A percentile compares a stretch with the other conserved stretches of the same genome.
Evolutionary conservation across 2,113 vertebrate species (phyloP).

Genomic region (Neolamprologus tretocephalus): DNA sequence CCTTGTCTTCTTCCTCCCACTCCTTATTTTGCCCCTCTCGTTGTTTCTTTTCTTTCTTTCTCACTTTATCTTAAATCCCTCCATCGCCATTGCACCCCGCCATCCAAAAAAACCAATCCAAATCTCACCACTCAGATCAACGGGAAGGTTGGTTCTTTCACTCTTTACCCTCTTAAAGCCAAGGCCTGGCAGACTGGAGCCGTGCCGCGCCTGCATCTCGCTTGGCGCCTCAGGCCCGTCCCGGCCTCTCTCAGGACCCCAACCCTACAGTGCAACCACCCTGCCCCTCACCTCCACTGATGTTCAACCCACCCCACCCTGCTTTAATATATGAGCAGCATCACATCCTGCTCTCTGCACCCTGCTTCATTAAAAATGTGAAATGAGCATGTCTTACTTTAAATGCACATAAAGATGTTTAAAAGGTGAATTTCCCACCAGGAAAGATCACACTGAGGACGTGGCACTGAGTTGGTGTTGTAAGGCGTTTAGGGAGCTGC

Average conservation of each 20-base stretch:
- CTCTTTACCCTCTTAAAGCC: constrained; percentile 73
- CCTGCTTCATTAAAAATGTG: constrained; percentile 15
- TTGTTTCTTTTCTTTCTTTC: constrained; percentile 74
- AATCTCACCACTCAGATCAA: constrained; percentile 98
- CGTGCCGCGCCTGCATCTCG: constrained; percentile 70
- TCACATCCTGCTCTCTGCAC: neutral
- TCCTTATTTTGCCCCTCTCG: constrained; percentile 77
- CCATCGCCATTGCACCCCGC: constrained; percentile 90
- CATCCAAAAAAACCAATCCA: constrained; percentile 83
- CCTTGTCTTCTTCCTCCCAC: constrained; percentile 81
- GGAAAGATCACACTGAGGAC: neutral
- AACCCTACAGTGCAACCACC: neutral
- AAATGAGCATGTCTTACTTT: neutral
- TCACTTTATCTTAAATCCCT: constrained; percentile 81
- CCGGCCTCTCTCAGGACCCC: constrained; percentile 31
- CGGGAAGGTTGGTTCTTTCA: constrained; percentile 99
- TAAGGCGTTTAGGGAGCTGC: neutral
- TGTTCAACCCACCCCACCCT: neutral
- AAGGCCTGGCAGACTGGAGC: constrained; percentile 78
- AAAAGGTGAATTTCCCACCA: neutral
- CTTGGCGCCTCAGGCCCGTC: constrained; percentile 66
- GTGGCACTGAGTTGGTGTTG: neutral
- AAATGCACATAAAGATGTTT: neutral
- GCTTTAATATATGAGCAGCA: neutral
- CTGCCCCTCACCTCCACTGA: neutral